These are phyloP conservation scores for Mycteria americana DNA, from an alignment of 2,797 vertebrate genomes.

Conservation along the genomic window DNA sequence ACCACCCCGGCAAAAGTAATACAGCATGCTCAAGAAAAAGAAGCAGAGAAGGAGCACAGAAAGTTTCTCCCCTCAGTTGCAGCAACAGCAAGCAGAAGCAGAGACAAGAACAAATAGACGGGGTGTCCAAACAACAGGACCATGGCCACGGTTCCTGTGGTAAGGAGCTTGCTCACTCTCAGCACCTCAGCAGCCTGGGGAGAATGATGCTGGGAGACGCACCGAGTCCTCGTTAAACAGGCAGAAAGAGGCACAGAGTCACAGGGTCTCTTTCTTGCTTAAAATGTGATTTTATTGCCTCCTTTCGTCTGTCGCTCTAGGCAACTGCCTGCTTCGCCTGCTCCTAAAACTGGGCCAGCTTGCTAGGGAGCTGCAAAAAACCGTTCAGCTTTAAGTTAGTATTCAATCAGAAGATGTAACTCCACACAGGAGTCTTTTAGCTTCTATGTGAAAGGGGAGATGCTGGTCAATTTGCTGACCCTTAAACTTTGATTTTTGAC, in stretches of 20 bases:
- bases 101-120: background rate
- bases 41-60: background rate
- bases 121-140: background rate
- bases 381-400: background rate
- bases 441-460: background rate
- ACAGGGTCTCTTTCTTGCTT: conserved; percentile 25
- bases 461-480: background rate
- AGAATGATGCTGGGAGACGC: background rate
- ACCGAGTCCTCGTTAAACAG: background rate
- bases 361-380: conserved; percentile 11
- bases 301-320: conserved; percentile 21
- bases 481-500: background rate
- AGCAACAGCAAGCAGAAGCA: background rate
- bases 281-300: conserved; percentile 45
- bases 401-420: background rate
- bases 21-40: background rate
- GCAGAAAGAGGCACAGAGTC: conserved; percentile 2
- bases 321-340: conserved; percentile 11
- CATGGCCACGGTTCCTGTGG: background rate
- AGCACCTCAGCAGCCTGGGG: background rate
- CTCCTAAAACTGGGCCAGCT: conserved; percentile 37
- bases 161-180: background rate
- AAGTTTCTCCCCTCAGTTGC: background rate
- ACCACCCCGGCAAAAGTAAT: conserved; percentile 13
- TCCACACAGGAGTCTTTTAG: background rate